phyloP scores from a whole-genome alignment of 2,888 invertebrate genomes.

The Drosophila affinis region DNA sequence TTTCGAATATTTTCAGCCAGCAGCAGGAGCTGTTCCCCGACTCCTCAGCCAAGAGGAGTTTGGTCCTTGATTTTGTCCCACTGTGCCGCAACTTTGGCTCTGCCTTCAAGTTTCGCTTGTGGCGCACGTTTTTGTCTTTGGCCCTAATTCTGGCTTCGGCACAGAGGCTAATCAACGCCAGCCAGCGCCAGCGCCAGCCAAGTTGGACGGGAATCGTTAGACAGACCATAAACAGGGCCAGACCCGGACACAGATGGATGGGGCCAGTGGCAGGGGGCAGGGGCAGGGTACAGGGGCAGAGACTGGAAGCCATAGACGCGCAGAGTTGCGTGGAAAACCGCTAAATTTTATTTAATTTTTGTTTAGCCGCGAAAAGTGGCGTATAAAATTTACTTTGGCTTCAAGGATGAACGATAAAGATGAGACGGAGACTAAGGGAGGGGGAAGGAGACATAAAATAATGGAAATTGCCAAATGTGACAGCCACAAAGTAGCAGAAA shows the following conservation, averaged over 20 bases:
- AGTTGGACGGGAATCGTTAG: slow-evolving; percentile 77
- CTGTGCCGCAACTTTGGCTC: slow-evolving; percentile 44
- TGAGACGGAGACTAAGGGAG: not conserved
- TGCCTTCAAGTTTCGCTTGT: slow-evolving; percentile 72
- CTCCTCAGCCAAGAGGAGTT: not conserved
- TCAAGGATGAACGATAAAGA: slow-evolving; percentile 58
- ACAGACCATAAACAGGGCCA: slow-evolving; percentile 74
- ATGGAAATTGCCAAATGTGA: slow-evolving; percentile 80
- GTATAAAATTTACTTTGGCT: slow-evolving; percentile 79
- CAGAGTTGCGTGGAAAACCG: slow-evolving; percentile 62
- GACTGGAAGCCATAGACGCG: not conserved
- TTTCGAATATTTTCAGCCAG: no score
- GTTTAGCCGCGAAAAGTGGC: slow-evolving; percentile 79
- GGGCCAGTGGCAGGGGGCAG: not conserved
- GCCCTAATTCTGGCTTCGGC: slow-evolving; percentile 73
- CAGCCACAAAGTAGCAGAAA: slow-evolving; percentile 72
- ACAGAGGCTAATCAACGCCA: slow-evolving; percentile 79
- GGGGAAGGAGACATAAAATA: slow-evolving; percentile 78
- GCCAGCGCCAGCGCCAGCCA: slow-evolving; percentile 40
- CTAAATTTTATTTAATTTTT: slow-evolving; percentile 79
- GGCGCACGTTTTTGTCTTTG: slow-evolving; percentile 76
- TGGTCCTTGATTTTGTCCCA: not conserved
- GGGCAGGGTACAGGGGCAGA: not conserved
- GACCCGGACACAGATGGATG: slow-evolving; percentile 6
- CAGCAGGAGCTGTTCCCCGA: no score